Evolutionary conservation across 1,140 invertebrate genomes (phyloP).

Genomic region (Drosophila nikananu): DNA sequence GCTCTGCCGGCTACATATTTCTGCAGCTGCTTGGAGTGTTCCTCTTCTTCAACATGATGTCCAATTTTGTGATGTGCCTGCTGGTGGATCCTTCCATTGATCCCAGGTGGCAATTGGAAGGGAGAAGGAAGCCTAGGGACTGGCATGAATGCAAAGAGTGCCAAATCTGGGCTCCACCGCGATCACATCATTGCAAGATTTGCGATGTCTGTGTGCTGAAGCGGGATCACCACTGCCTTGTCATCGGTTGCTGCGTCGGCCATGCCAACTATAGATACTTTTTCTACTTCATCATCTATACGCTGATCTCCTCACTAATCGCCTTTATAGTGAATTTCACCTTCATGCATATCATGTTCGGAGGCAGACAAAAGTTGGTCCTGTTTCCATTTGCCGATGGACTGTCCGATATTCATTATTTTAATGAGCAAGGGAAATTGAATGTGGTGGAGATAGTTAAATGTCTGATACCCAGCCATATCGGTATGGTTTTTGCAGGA

Average conservation of each 20-base stretch:
- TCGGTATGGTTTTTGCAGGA: not conserved
- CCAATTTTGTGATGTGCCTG: slow-evolving; percentile 14
- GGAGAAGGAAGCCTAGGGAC: not conserved
- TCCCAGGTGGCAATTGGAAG: not conserved
- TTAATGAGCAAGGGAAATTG: not conserved
- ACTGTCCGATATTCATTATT: not conserved
- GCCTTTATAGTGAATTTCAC: not conserved
- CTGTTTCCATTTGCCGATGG: not conserved
- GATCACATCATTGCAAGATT: not conserved
- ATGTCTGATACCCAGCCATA: not conserved
- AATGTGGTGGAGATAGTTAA: not conserved
- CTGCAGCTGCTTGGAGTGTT: not conserved
- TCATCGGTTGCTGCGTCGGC: slow-evolving; percentile 5
- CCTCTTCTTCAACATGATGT: slow-evolving; percentile 1
- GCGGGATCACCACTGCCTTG: slow-evolving; percentile 9
- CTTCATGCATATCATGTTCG: not conserved
- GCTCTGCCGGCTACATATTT: slow-evolving; percentile 7
- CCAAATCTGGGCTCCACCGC: not conserved
- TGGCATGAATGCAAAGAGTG: slow-evolving; percentile 4
- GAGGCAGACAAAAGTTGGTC: not conserved
- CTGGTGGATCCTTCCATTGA: slow-evolving; percentile 13
- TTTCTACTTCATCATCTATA: slow-evolving; percentile 1
- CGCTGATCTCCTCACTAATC: not conserved
- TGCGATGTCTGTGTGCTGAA: slow-evolving; percentile 6
- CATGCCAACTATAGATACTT: slow-evolving; percentile 20